Conservation (phyloP, 2,797 vertebrate species). For the Rhinoraja longicauda region DNA sequence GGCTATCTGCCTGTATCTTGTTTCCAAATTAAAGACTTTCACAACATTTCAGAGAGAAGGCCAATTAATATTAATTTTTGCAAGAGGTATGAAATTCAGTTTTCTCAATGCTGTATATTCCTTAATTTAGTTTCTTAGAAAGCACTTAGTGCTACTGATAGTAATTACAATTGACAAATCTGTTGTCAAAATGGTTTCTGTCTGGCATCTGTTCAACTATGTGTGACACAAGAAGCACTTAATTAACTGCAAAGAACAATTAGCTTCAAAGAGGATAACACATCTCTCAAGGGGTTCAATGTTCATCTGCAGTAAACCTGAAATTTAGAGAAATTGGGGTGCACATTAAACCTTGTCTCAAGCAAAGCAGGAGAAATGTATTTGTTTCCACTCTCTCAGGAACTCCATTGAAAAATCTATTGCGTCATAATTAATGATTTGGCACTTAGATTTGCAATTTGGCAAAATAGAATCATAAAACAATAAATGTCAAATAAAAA, state of each 20-base stretch:
- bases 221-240: background rate
- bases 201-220: conserved; percentile 6
- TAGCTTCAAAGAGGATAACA: background rate
- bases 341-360: background rate
- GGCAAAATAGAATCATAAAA: background rate
- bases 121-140: background rate
- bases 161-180: conserved; percentile 30
- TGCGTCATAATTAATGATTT: background rate
- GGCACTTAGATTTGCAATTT: background rate
- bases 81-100: background rate
- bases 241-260: conserved; percentile 1
- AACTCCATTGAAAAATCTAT: background rate
- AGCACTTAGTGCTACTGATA: background rate
- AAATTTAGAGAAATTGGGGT: background rate
- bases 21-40: background rate
- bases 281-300: background rate
- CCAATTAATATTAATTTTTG: background rate
- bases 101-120: background rate
- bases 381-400: background rate
- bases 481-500: background rate
- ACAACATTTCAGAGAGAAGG: background rate
- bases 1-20: background rate
- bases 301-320: background rate
- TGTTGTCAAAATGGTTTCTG: conserved; percentile 21
- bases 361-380: background rate